Evolutionary conservation across 2,113 vertebrate genomes (phyloP), one percentile per base, ranked within the genome.

Genomic region (Anoura caudifer): DNA sequence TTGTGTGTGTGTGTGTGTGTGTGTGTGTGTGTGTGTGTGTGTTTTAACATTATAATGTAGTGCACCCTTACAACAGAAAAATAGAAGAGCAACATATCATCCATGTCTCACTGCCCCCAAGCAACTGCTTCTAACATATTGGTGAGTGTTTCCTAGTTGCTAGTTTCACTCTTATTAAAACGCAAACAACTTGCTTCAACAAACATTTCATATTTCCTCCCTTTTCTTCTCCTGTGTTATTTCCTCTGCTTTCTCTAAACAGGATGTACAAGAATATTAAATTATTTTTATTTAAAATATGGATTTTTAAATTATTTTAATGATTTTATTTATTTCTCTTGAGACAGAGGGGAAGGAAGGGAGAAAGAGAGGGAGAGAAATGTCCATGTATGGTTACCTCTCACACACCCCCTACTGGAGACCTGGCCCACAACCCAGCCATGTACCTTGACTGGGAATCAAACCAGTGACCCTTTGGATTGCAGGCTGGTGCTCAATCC

Each of bases 131-230:
- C 85, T 67, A 52, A 43, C 5, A 47, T 47, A 61, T 85, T 17
- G 9, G 26, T 73, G 45, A 73, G 43, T 83, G 83, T 69, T 73
- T 61, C 69, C 54, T 31, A 54, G 36, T 69, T 63, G 56, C 50
- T 52, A 80, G 41, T 75, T 95, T 88, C 72, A 72, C 84, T 67
- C 36, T 86, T 93, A 88, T 65, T 80, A 94, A 70, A 65, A 31
- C 28, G 82, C 75, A 47, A 65, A 33, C 45, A 87, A 33, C 73
- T 89, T 75, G 33, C 59, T 76, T 45, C 33, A n/a, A 7, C 47
- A 41, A 94, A n/a, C 36, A 20, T 89, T 50, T 76, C 67, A 50
- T 15, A 69, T n/a, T 65, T 45, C 19, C 33, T 65, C 5, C 28
- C 28, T 52, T 83, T 56, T 61, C 61, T 59, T 83, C 24, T 22